These are phyloP conservation scores for Stegophylla sp. DNA, from an alignment of 2,888 invertebrate species.

Conservation along the genomic window DNA sequence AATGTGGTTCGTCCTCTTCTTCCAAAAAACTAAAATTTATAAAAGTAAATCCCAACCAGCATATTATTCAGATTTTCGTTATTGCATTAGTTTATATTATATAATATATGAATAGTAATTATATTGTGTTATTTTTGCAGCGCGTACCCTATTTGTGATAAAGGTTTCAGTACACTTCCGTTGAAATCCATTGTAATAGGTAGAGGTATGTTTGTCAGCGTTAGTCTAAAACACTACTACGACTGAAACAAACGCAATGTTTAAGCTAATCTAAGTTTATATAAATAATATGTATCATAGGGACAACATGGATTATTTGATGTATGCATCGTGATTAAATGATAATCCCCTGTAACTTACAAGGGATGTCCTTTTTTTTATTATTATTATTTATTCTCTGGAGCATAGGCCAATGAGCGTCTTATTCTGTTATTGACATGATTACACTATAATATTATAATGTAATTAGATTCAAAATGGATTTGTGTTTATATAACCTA, in stretches of 20 bases:
- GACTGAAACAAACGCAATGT: slow-evolving; percentile 13
- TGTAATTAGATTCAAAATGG: slow-evolving; percentile 31
- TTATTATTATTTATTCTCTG: slow-evolving; percentile 12
- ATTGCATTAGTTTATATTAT: neutral
- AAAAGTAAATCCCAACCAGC: neutral
- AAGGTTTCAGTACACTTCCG: slow-evolving; percentile 29
- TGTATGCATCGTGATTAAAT: slow-evolving; percentile 32
- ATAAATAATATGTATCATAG: slow-evolving; percentile 43
- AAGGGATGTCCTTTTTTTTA: slow-evolving; percentile 21
- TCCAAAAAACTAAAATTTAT: slow-evolving; percentile 35
- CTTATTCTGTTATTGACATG: slow-evolving; percentile 22
- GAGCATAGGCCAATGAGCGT: neutral
- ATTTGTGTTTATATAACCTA: neutral
- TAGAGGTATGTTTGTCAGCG: neutral
- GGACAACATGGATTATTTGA: slow-evolving; percentile 24
- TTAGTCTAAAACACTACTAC: slow-evolving; percentile 36
- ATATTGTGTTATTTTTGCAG: no score
- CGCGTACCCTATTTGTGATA: slow-evolving; percentile 33
- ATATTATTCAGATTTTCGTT: neutral
- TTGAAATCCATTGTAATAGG: slow-evolving; percentile 37
- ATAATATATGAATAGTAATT: no score
- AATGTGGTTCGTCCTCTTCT: slow-evolving; percentile 35
- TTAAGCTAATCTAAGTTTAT: slow-evolving; percentile 32
- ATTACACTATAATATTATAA: slow-evolving; percentile 40
- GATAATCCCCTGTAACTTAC: slow-evolving; percentile 48